phyloP scores from a whole-genome alignment of 2,797 vertebrate species.

The Cryptoprocta ferox region DNA sequence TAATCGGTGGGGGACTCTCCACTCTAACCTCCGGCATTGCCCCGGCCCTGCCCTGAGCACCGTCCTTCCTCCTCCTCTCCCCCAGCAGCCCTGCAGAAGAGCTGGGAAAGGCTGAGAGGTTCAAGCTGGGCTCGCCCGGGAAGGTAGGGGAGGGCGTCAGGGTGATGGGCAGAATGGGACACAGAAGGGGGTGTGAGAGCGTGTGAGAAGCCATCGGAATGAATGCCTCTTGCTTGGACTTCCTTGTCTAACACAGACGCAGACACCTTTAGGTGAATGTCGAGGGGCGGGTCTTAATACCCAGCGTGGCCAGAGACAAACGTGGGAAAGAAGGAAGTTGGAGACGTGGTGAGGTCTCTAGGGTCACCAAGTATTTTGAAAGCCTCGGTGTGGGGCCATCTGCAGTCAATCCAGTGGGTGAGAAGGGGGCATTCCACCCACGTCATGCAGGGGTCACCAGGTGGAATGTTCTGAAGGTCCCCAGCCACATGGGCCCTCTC shows the following conservation, averaged over 20 bases:
- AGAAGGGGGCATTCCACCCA: too few relatives aligned
- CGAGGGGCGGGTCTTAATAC: background rate
- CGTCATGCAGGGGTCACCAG: accelerated
- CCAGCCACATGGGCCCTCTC: background rate
- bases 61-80: background rate
- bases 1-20: background rate
- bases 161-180: background rate
- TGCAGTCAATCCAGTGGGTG: background rate
- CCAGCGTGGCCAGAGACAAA: background rate
- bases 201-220: background rate
- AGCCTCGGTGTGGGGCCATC: background rate
- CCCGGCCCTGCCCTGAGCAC: accelerated
- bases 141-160: too few relatives aligned
- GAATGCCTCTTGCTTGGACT: background rate
- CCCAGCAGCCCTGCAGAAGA: background rate
- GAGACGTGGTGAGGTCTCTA: background rate
- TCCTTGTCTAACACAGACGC: background rate
- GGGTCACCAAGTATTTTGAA: background rate
- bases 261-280: background rate
- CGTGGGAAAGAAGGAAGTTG: background rate
- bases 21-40: background rate
- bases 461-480: background rate
- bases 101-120: background rate
- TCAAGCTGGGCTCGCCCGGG: background rate
- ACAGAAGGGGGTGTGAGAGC: too few relatives aligned